Evolutionary conservation across 2,888 invertebrate species (phyloP).

Genomic region (Pseudococcus viburni): DNA sequence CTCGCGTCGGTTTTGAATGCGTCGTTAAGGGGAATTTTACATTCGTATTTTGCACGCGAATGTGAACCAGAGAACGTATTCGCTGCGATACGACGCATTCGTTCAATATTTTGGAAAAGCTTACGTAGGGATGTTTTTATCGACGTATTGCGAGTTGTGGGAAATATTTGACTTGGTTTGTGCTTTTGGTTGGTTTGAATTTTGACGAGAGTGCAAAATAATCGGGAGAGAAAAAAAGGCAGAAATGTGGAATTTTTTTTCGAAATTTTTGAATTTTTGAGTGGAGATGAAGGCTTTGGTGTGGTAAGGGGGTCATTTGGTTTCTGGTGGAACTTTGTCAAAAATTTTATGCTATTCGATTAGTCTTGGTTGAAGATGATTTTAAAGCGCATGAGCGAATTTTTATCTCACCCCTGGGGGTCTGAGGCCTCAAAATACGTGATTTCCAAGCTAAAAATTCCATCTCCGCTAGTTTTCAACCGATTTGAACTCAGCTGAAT

Average conservation of each 20-base stretch:
- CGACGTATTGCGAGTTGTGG: not conserved
- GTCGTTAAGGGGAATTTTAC: not conserved
- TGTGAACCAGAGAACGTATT: not conserved
- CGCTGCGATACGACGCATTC: not conserved
- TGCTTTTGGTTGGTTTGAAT: not conserved
- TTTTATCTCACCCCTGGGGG: too few relatives aligned
- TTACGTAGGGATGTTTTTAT: not conserved
- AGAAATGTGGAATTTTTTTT: not conserved
- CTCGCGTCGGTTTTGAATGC: not conserved
- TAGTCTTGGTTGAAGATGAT: too few relatives aligned
- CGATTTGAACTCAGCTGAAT: too few relatives aligned
- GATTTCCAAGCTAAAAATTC: too few relatives aligned
- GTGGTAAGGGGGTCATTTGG: too few relatives aligned
- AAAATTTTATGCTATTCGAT: too few relatives aligned
- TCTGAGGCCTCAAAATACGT: too few relatives aligned
- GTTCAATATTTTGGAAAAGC: conserved; percentile 9
- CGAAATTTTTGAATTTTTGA: too few relatives aligned
- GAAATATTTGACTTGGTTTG: not conserved
- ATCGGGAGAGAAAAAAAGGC: not conserved
- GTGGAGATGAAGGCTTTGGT: too few relatives aligned
- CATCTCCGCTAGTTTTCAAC: too few relatives aligned
- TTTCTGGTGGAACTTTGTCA: too few relatives aligned
- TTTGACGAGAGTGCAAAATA: not conserved
- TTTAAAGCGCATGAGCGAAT: too few relatives aligned
- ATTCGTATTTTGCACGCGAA: not conserved